Percentiles rank a stretch among this genome's conserved stretches.
These are phyloP conservation scores for Sphenopsis melanotis DNA, from an alignment of 2,797 vertebrate species.

Conservation along the genomic window DNA sequence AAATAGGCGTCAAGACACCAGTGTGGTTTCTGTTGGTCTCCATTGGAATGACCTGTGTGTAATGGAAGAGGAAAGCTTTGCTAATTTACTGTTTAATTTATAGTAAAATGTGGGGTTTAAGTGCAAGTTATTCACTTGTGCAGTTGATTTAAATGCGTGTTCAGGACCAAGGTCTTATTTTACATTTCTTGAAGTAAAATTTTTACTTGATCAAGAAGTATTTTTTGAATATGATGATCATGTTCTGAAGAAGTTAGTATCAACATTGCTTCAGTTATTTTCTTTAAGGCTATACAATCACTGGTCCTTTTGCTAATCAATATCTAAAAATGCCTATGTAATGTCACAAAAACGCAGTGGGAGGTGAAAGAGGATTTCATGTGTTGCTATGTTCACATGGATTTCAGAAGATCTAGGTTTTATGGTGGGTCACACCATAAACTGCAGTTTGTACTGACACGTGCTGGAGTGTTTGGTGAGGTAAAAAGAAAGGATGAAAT, in stretches of 20 bases:
- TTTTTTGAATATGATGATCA: background rate
- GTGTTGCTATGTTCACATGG: rapidly evolving
- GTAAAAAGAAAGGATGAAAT: background rate
- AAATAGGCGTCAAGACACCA: background rate
- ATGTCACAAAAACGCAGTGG: background rate
- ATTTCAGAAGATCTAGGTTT: background rate
- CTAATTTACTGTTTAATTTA: background rate
- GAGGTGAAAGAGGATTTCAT: background rate
- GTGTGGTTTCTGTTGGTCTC: background rate
- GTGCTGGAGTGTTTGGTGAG: background rate
- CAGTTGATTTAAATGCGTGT: background rate
- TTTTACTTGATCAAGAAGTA: background rate
- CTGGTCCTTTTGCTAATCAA: background rate
- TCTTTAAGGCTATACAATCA: background rate
- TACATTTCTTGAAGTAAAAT: background rate
- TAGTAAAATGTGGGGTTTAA: background rate
- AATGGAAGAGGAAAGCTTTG: background rate
- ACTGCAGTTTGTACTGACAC: background rate
- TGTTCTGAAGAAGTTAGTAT: background rate
- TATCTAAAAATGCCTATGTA: background rate
- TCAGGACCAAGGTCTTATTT: background rate
- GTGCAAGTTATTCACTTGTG: background rate
- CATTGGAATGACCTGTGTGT: background rate
- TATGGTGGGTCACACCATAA: background rate
- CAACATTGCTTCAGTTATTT: background rate